phyloP scores from a whole-genome alignment of 2,113 vertebrate genomes.

The Lasiurus cinereus region DNA sequence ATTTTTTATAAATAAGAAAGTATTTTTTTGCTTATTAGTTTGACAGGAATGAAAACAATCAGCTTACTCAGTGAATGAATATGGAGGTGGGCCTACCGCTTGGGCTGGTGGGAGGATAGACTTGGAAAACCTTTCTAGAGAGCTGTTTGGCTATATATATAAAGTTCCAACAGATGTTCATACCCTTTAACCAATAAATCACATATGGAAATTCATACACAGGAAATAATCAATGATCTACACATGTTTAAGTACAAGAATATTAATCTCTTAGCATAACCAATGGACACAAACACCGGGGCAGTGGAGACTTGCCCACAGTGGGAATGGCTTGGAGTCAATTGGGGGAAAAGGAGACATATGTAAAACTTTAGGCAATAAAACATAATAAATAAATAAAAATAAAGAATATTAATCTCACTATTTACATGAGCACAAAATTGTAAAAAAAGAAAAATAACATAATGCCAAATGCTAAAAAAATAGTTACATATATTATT shows the following conservation, averaged over 20 bases:
- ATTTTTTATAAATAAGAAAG: slow-evolving; percentile 13
- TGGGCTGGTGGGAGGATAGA: not conserved
- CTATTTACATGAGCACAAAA: not conserved
- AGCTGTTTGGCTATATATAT: not conserved
- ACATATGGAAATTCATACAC: not conserved
- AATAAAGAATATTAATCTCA: not conserved
- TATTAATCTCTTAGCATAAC: not conserved
- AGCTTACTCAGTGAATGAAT: not conserved
- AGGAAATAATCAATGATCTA: not conserved
- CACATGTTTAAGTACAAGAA: not conserved
- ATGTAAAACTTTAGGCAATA: too few relatives aligned
- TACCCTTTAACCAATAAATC: not conserved
- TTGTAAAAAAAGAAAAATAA: not conserved
- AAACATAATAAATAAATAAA: too few relatives aligned
- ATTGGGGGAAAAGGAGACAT: too few relatives aligned
- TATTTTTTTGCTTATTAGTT: not conserved
- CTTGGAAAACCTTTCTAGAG: not conserved
- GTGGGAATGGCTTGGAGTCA: too few relatives aligned
- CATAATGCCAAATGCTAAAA: not conserved
- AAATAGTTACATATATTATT: not conserved
- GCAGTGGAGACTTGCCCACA: too few relatives aligned
- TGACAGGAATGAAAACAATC: not conserved
- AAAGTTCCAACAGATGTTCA: not conserved
- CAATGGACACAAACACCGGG: too few relatives aligned
- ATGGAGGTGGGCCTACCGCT: not conserved